These are phyloP conservation scores for Lucilia cuprina DNA, from an alignment of 1,140 invertebrate species.

Conservation along the genomic window DNA sequence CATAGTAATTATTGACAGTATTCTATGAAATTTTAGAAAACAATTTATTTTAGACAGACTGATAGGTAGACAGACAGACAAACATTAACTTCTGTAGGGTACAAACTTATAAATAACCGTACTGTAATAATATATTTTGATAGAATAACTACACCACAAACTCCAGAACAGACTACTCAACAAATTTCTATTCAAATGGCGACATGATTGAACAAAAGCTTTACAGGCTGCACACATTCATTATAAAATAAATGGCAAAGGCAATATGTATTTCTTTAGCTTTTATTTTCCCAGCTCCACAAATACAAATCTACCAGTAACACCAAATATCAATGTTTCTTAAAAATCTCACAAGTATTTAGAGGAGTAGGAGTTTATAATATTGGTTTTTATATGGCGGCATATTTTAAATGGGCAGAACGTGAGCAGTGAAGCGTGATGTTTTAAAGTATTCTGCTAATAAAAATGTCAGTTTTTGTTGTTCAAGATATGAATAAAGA, in stretches of 20 bases:
- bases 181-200: background rate
- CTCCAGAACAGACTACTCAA: background rate
- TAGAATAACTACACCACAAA: background rate
- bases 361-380: too few species aligned
- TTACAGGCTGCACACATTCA: background rate
- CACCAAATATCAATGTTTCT: too few species aligned
- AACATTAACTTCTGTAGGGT: background rate
- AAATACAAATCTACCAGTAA: too few species aligned
- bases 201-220: background rate
- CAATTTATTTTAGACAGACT: too few species aligned
- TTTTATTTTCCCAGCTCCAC: too few species aligned
- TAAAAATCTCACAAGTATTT: too few species aligned
- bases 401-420: background rate
- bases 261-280: background rate
- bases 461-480: conserved; percentile 24
- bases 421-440: conserved; percentile 25
- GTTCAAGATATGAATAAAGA: too few species aligned
- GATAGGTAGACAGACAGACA: too few species aligned
- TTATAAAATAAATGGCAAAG: background rate
- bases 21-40: too few species aligned
- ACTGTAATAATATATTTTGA: background rate
- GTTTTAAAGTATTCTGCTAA: conserved; percentile 23
- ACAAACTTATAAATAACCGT: background rate
- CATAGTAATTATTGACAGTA: too few species aligned
- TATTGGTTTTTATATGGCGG: too few species aligned